These are phyloP conservation scores for Drosophila albomicans DNA, from an alignment of 1,140 invertebrate genomes.

Conservation along the genomic window DNA sequence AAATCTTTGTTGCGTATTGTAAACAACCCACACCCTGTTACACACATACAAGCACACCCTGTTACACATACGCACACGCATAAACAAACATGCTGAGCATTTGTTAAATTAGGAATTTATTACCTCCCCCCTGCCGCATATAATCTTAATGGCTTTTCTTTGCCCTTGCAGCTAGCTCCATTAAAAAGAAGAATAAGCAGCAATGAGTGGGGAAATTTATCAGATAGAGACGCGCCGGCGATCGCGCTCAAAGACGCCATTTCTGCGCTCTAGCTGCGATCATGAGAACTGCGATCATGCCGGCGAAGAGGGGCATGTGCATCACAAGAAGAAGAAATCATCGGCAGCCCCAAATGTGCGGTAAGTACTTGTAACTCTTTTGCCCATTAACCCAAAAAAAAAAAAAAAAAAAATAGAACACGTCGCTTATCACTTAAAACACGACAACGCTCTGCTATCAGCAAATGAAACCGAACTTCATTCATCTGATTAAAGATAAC, in stretches of 20 bases:
- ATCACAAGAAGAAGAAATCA: slow-evolving; percentile 83
- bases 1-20: slow-evolving; percentile 50
- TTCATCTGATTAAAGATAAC: slow-evolving; percentile 12
- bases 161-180: slow-evolving; percentile 44
- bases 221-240: slow-evolving; percentile 85
- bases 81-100: slow-evolving; percentile 25
- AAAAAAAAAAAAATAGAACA: slow-evolving; percentile 12
- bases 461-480: not conserved
- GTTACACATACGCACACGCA: slow-evolving; percentile 9
- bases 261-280: slow-evolving; percentile 86
- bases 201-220: slow-evolving; percentile 73
- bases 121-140: slow-evolving; percentile 5
- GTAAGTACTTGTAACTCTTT: slow-evolving; percentile 79
- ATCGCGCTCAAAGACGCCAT: slow-evolving; percentile 88
- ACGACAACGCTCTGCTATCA: slow-evolving; percentile 10
- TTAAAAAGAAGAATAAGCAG: slow-evolving; percentile 33
- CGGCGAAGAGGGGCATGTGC: slow-evolving; percentile 85
- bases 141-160: slow-evolving; percentile 10
- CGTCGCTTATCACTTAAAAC: slow-evolving; percentile 13
- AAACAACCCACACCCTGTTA: slow-evolving; percentile 72
- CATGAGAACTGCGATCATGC: slow-evolving; percentile 85
- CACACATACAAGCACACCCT: slow-evolving; percentile 13
- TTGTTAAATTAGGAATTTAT: slow-evolving; percentile 22
- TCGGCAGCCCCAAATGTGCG: slow-evolving; percentile 85
- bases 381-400: slow-evolving; percentile 21